Base-by-base conservation (phyloP, 2,888 invertebrate genomes). In the Lithophane socia region DNA sequence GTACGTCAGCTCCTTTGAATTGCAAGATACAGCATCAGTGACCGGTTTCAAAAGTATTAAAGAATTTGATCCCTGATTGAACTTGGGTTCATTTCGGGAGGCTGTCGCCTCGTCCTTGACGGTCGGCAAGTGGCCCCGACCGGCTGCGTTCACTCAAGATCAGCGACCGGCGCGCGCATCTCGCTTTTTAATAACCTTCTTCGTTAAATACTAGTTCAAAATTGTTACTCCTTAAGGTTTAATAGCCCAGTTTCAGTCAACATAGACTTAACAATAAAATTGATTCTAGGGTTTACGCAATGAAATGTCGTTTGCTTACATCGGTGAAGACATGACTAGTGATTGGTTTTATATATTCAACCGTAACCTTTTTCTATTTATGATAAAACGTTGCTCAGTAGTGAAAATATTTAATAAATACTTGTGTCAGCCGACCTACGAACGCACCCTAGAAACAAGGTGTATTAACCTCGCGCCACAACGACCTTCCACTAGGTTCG, bases 381-480 rank as follows among this genome's bases (percentile, higher is more conserved):
- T 78, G 54, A 74, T 54, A 60, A 69, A 65, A 65, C 13, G 44
- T 61, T 61, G 60, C 24, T 74, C 54, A 65, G 42, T 76, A 73
- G 29, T 69, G 2, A 60, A 75, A 75, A 76, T 75, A 70, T 61
- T 66, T 73, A 52, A 75, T 68, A 73, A 80, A 69, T 72, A 77
- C 61, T 69, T 82, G 86, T 87, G 64, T 82, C 77, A 78, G 77
- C 66, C 88, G 92, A 92, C 92, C 92, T 92, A 91, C 88, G 90
- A 87, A 89, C 87, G 90, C 91, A 92, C 93, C 92, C 92, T 92
- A 92, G 92, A 91, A 91, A 93, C 92, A 91, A 92, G 88, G 95
- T 94, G 89, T 93, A 92, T 93, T 94, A 92, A 95, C 94, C 95
- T 90, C 90, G 88, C 83, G 80, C 85, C 89, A 87, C 89, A 80